Conservation (phyloP, 2,797 vertebrate genomes). For the Chaunax sp. region DNA sequence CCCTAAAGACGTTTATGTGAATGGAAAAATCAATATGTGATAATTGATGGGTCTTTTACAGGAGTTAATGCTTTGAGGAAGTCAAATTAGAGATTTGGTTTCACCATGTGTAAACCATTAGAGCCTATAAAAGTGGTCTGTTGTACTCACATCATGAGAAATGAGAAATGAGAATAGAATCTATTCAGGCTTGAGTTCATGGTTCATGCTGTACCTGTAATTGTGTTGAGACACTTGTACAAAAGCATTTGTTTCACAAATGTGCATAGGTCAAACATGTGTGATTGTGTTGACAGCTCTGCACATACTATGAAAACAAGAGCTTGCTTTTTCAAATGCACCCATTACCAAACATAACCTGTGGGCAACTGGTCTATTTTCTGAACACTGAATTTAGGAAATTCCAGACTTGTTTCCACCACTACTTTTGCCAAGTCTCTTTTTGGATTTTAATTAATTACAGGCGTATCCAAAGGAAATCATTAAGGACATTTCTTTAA, state of each 20-base stretch:
- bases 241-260: conserved; percentile 2
- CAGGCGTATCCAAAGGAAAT: not conserved
- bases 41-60: conserved; percentile 71
- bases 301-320: conserved; percentile 9
- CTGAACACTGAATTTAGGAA: not conserved
- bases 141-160: conserved; percentile 34
- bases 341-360: not conserved
- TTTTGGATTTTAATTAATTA: not conserved
- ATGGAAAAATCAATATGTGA: conserved; percentile 73
- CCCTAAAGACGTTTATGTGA: conserved; percentile 40
- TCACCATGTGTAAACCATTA: conserved; percentile 63
- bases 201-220: conserved; percentile 2
- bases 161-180: conserved; percentile 42
- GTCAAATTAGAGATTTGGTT: conserved; percentile 80
- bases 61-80: conserved; percentile 76
- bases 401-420: not conserved
- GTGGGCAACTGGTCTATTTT: not conserved
- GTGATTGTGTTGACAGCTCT: not conserved
- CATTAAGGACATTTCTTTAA: conserved; percentile 1
- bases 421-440: not conserved
- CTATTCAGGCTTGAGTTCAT: conserved; percentile 7
- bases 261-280: not conserved
- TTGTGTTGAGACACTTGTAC: not conserved
- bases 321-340: conserved; percentile 17
- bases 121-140: conserved; percentile 57